These are phyloP conservation scores for Cryptotermes secundus DNA, from an alignment of 1,140 invertebrate species.

Conservation along the genomic window DNA sequence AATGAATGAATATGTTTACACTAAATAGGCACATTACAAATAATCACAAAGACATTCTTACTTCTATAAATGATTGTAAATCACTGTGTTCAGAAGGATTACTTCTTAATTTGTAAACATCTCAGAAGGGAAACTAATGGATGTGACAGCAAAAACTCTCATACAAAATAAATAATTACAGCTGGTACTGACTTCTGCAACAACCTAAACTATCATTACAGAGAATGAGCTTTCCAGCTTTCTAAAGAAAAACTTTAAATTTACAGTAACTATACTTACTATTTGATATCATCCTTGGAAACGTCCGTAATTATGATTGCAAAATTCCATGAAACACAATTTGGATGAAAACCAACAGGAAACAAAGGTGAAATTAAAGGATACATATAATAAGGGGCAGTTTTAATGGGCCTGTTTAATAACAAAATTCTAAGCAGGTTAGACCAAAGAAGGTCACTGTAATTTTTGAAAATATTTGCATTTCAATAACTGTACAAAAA, in stretches of 20 bases:
- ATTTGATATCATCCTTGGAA: constrained; percentile 35
- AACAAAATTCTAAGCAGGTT: constrained; percentile 23
- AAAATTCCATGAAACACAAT: constrained; percentile 39
- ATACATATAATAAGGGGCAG: constrained; percentile 23
- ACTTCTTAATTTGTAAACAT: not conserved
- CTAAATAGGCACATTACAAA: too few relatives aligned
- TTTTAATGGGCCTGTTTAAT: not conserved
- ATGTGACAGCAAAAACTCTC: not conserved
- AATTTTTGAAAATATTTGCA: not conserved
- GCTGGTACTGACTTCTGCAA: not conserved
- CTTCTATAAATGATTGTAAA: not conserved
- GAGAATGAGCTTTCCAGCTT: not conserved
- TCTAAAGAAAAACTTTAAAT: constrained; percentile 24
- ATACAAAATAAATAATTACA: not conserved
- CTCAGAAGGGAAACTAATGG: not conserved
- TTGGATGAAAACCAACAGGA: constrained; percentile 35
- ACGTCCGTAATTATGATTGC: constrained; percentile 36
- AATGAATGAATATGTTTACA: too few relatives aligned
- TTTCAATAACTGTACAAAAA: not conserved
- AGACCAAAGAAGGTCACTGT: constrained; percentile 5
- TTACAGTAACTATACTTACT: constrained; percentile 35
- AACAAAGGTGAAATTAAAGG: constrained; percentile 31
- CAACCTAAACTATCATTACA: not conserved
- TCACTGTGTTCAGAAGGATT: not conserved
- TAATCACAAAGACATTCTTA: too few relatives aligned